Evolutionary conservation across 1,140 invertebrate genomes (phyloP), one percentile per base, ranked within the genome.

Genomic region (Drosophila rufa): DNA sequence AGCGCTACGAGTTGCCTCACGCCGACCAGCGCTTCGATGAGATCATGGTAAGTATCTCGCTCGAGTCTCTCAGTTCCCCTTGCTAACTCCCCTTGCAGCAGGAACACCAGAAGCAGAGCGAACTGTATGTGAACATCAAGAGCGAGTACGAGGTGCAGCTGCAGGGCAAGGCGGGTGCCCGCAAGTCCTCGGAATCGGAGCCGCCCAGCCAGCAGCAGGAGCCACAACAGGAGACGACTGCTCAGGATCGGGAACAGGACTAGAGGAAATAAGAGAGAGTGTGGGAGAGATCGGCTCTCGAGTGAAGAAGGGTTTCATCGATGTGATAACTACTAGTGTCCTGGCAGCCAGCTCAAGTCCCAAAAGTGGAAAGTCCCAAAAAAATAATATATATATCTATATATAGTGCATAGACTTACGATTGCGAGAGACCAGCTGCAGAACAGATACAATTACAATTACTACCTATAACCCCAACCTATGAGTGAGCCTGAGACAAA

Each of bases 141-240:
- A 92, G 81, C 56, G 91, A 92, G 46, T 92, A 90, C 45, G 91
- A 92, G 65, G 91, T 85, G 50, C 84, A 91, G 66, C 14, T 89
- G 46, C 86, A 92, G 38, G 74, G 69, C 53, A 92, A 83, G 40
- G 62, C 46, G 8, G 59, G 57, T 19, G 46, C 53, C 67, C 43
- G 83, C 14, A 75, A 79, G 25, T 79, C 58, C 36, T 53, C 73
- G 33, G 75, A 69, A 17, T 48, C 56, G 25, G 80, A 80, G 22
- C 27, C 46, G 15, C 51, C 47, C 11, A 22, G 19, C 19, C 19
- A 22, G 12, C 58, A 53, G 12, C 36, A 48, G 51, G 47, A 68
- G 45, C 50, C 51, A 2, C 25, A 17, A 5, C 42, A 47, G 47
- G 14, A 33, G n/a, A n/a, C 40, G 6, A 42, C 40, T 6, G 6